Conservation (phyloP, 2,888 invertebrate genomes). For the Chelonus formosanus region DNA sequence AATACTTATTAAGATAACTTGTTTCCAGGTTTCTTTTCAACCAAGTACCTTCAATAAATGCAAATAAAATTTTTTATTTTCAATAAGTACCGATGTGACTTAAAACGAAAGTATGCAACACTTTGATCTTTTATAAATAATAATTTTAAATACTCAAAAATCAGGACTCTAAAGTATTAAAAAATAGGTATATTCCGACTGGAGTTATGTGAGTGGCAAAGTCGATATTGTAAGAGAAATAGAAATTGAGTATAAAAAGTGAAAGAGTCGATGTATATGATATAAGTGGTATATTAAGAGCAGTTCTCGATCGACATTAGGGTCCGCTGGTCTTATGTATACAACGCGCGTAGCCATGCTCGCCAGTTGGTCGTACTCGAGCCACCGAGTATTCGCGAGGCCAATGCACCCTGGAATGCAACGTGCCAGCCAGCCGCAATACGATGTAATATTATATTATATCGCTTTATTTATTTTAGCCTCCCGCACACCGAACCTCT, state of each 20-base stretch:
- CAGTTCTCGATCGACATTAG: slow-evolving; percentile 45
- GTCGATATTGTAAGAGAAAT: slow-evolving; percentile 5
- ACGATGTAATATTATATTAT: slow-evolving; percentile 64
- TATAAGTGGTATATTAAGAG: slow-evolving; percentile 46
- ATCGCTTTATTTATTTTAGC: slow-evolving; percentile 65
- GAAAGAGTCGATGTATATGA: slow-evolving; percentile 39
- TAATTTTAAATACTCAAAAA: too few species aligned
- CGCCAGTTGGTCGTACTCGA: slow-evolving; percentile 38
- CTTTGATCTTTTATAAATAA: too few species aligned
- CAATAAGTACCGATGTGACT: too few species aligned
- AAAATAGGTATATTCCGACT: too few species aligned
- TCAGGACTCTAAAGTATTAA: too few species aligned
- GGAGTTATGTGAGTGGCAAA: neutral
- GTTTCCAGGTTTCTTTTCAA: too few species aligned
- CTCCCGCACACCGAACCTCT: slow-evolving; percentile 51
- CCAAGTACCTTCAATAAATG: too few species aligned
- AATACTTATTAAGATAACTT: too few species aligned
- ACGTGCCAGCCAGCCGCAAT: slow-evolving; percentile 58
- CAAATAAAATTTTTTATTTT: too few species aligned
- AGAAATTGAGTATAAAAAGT: slow-evolving; percentile 21
- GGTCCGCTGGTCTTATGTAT: slow-evolving; percentile 28
- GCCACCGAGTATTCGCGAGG: slow-evolving; percentile 55
- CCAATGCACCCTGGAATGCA: slow-evolving; percentile 60
- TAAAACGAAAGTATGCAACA: too few species aligned
- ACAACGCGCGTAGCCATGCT: slow-evolving; percentile 45